Percentiles rank a stretch among this genome's conserved stretches.
phyloP scores from a whole-genome alignment of 2,888 invertebrate species.

The Diarsia rubi region DNA sequence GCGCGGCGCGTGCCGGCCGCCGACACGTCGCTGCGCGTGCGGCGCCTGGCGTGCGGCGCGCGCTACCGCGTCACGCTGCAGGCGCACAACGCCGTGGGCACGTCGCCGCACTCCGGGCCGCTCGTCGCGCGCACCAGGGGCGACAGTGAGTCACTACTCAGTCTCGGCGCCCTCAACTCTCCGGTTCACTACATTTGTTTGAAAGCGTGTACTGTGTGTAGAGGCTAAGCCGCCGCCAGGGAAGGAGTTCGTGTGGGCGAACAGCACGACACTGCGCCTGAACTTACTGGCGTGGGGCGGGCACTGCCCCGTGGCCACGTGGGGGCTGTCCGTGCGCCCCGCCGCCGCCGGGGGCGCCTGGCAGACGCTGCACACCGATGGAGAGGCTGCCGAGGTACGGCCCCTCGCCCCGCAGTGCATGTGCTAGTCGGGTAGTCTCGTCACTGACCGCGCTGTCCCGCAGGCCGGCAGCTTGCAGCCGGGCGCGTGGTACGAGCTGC shows the following conservation, averaged over 20 bases:
- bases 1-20: constrained; percentile 74
- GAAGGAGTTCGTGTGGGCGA: constrained; percentile 92
- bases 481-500: constrained; percentile 91
- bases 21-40: constrained; percentile 87
- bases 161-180: too few relatives aligned
- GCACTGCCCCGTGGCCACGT: constrained; percentile 93
- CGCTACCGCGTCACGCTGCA: constrained; percentile 92
- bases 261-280: constrained; percentile 93
- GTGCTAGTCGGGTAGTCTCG: too few relatives aligned
- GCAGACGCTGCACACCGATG: constrained; percentile 76
- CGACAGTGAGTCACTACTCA: constrained; percentile 64
- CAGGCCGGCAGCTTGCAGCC: constrained; percentile 88
- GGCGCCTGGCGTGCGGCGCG: constrained; percentile 93
- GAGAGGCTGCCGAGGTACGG: constrained; percentile 76
- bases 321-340: constrained; percentile 90
- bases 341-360: constrained; percentile 79
- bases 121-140: constrained; percentile 89
- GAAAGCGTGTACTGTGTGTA: constrained; percentile 68
- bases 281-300: constrained; percentile 94
- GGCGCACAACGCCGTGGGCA: constrained; percentile 93
- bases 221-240: constrained; percentile 92
- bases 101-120: constrained; percentile 91
- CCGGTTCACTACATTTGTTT: neutral
- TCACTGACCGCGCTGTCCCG: constrained; percentile 38
- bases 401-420: neutral